Evolutionary conservation across 2,888 invertebrate species (phyloP).

Genomic region (Marasmarcha lunaedactyla): DNA sequence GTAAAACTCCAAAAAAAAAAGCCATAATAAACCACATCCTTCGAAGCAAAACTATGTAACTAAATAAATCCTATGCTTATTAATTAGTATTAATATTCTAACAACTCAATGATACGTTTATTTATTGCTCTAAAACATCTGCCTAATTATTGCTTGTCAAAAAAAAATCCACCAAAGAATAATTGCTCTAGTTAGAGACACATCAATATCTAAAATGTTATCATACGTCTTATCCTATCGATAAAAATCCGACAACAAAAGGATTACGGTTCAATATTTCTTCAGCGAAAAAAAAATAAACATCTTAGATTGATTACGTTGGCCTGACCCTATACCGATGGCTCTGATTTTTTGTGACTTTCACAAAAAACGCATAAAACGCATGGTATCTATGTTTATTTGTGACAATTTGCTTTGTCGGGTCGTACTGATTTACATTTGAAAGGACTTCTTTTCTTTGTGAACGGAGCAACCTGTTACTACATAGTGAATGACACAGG

Average conservation of each 20-base stretch:
- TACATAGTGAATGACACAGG: constrained; percentile 64
- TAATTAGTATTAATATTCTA: no score
- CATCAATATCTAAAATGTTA: neutral
- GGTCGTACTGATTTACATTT: constrained; percentile 66
- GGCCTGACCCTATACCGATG: constrained; percentile 60
- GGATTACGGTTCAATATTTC: neutral
- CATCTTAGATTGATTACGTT: constrained; percentile 66
- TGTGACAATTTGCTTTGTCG: constrained; percentile 72
- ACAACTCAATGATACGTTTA: no score
- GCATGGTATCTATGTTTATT: constrained; percentile 63
- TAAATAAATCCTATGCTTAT: no score
- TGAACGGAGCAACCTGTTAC: constrained; percentile 54
- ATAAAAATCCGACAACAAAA: constrained; percentile 37
- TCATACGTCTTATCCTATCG: constrained; percentile 22
- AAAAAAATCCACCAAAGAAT: no score
- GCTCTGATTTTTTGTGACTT: constrained; percentile 46
- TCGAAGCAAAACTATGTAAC: no score
- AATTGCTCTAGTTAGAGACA: no score
- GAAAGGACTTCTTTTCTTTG: constrained; percentile 53
- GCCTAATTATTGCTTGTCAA: no score
- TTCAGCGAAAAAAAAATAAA: constrained; percentile 51
- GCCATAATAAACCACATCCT: no score
- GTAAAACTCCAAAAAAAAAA: no score
- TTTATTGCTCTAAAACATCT: no score
- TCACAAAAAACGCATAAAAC: constrained; percentile 40